Conservation (phyloP, 2,888 invertebrate species). For the Sinhomidia bicolor region DNA sequence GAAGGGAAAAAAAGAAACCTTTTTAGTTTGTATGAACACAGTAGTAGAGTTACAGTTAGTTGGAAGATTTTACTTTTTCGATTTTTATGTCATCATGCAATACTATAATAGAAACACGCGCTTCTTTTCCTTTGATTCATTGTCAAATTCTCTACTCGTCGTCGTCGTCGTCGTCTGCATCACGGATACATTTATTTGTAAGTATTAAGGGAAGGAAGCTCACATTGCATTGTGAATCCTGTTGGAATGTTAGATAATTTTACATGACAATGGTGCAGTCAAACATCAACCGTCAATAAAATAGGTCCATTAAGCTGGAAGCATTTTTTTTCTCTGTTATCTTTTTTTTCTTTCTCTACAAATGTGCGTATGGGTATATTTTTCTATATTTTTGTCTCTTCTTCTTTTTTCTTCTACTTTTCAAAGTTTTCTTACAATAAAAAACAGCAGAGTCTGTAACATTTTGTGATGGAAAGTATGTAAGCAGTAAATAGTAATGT, state of each 20-base stretch:
- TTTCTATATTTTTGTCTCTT: neutral
- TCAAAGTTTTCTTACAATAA: constrained; percentile 11
- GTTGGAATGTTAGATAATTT: constrained; percentile 47
- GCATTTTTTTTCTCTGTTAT: constrained; percentile 1
- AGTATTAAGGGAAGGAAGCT: neutral
- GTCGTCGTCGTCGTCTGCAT: neutral
- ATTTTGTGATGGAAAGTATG: constrained; percentile 18
- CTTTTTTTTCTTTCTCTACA: constrained; percentile 21
- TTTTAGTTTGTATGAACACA: neutral
- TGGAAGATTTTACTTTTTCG: neutral
- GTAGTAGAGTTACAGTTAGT: too few species aligned
- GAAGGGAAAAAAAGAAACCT: neutral
- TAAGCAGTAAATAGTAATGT: constrained; percentile 36
- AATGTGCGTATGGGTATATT: neutral
- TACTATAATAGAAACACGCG: neutral
- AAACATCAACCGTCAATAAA: constrained; percentile 67
- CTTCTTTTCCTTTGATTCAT: constrained; percentile 13
- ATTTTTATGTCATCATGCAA: constrained; percentile 10
- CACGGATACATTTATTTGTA: neutral
- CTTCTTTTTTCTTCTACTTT: neutral
- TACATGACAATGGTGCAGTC: constrained; percentile 29
- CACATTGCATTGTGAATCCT: constrained; percentile 44
- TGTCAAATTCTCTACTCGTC: neutral
- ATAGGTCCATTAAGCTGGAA: constrained; percentile 50
- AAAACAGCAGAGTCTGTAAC: constrained; percentile 34